phyloP scores from a whole-genome alignment of 2,888 invertebrate species.

The Phasia obesa region DNA sequence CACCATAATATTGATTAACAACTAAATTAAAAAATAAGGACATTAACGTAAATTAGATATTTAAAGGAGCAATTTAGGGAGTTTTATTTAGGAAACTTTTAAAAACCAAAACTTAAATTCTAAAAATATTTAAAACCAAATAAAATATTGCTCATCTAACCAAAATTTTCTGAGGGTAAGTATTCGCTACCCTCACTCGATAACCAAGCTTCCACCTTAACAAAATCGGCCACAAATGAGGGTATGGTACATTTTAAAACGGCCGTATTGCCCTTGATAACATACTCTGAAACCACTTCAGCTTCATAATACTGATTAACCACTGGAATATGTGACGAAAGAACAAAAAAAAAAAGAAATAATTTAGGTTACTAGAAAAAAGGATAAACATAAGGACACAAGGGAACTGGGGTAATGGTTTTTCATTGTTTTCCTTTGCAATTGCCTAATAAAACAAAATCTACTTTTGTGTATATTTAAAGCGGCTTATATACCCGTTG shows the following conservation, averaged over 20 bases:
- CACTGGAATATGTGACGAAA: conserved; percentile 84
- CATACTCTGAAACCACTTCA: conserved; percentile 94
- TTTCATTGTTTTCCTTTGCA: conserved; percentile 14
- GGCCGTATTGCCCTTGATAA: conserved; percentile 93
- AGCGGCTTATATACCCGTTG: conserved; percentile 67
- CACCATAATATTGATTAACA: conserved; percentile 88
- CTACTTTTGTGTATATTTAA: conserved; percentile 19
- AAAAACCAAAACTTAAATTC: neutral
- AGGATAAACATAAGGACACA: conserved; percentile 23
- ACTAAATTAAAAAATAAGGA: conserved; percentile 82
- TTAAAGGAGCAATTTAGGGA: conserved; percentile 9
- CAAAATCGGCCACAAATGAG: conserved; percentile 95
- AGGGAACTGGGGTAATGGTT: conserved; percentile 27
- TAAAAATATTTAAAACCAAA: conserved; percentile 13
- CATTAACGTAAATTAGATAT: conserved; percentile 1
- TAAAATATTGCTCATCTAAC: conserved; percentile 80
- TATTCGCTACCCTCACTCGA: conserved; percentile 87
- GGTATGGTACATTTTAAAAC: conserved; percentile 95
- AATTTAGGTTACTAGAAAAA: conserved; percentile 41
- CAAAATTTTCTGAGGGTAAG: conserved; percentile 88
- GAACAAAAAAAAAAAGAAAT: neutral
- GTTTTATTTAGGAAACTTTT: neutral
- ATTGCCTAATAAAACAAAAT: neutral
- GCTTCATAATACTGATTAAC: conserved; percentile 95
- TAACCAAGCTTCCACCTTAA: conserved; percentile 93